Evolutionary conservation across 2,888 invertebrate genomes (phyloP).

Genomic region (Volucella inflata): DNA sequence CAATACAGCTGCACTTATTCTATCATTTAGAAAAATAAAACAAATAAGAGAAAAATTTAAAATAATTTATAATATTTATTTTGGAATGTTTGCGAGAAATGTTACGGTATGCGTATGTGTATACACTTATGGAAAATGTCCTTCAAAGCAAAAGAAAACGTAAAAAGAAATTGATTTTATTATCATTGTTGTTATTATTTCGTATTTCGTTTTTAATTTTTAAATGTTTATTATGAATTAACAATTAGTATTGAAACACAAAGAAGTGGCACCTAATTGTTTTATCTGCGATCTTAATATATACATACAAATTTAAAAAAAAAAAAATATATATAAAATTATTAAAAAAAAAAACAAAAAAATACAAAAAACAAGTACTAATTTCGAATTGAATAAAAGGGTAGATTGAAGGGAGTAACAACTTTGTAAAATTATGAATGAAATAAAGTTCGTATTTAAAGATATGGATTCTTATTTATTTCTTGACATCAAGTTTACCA

Average conservation of each 20-base stretch:
- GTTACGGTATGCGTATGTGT: conserved; percentile 15
- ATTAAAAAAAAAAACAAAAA: conserved; percentile 23
- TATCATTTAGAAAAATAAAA: neutral
- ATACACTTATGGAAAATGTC: conserved; percentile 14
- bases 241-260: conserved; percentile 37
- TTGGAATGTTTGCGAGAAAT: conserved; percentile 20
- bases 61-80: conserved; percentile 32
- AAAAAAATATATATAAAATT: conserved; percentile 43
- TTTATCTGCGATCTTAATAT: conserved; percentile 56
- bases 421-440: conserved; percentile 73
- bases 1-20: conserved; percentile 22
- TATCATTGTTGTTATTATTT: conserved; percentile 45
- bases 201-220: conserved; percentile 39
- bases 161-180: conserved; percentile 7
- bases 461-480: conserved; percentile 24
- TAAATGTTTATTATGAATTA: conserved; percentile 50
- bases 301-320: conserved; percentile 58
- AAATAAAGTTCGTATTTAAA: conserved; percentile 75
- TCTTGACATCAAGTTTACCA: neutral
- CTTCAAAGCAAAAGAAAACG: neutral
- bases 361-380: conserved; percentile 42
- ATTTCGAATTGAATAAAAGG: conserved; percentile 53
- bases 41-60: conserved; percentile 7
- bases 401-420: conserved; percentile 55
- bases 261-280: conserved; percentile 57